Percentiles rank a stretch among this genome's conserved stretches.
phyloP scores from a whole-genome alignment of 1,140 invertebrate genomes.

The Eubasilissa regina region DNA sequence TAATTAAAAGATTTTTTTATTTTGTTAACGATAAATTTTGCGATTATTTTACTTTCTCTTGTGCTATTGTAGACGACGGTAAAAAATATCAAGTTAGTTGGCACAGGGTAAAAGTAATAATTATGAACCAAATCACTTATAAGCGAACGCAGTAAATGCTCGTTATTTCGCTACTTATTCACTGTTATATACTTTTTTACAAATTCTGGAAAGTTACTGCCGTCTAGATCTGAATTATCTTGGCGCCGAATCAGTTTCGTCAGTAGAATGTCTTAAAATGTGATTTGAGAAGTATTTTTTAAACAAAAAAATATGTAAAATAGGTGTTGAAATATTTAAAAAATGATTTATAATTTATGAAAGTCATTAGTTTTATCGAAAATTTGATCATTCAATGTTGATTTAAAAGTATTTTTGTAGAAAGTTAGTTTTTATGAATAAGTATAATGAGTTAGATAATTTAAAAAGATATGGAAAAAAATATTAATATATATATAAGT shows the following conservation, averaged over 20 bases:
- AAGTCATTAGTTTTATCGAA: no score
- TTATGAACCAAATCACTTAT: neutral
- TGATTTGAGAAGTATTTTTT: conserved; percentile 2
- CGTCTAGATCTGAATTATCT: conserved; percentile 11
- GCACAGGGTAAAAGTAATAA: neutral
- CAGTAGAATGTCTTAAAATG: neutral
- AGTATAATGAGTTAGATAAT: no score
- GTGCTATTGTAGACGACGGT: neutral
- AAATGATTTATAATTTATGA: neutral
- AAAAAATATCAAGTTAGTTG: neutral
- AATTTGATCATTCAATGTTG: no score
- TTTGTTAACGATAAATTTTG: no score
- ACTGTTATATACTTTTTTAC: neutral
- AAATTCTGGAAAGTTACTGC: neutral
- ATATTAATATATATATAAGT: no score
- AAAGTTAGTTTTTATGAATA: no score
- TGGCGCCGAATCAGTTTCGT: conserved; percentile 23
- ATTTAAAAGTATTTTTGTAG: no score
- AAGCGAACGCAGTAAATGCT: neutral
- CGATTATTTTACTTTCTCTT: neutral
- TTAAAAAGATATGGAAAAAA: no score
- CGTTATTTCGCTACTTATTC: neutral
- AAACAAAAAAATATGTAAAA: neutral
- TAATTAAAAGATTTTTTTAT: no score
- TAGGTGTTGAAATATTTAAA: neutral